Evolutionary conservation across 2,113 vertebrate genomes (phyloP), one percentile per base, ranked within the genome.

Genomic region (Orthonyx spaldingii): DNA sequence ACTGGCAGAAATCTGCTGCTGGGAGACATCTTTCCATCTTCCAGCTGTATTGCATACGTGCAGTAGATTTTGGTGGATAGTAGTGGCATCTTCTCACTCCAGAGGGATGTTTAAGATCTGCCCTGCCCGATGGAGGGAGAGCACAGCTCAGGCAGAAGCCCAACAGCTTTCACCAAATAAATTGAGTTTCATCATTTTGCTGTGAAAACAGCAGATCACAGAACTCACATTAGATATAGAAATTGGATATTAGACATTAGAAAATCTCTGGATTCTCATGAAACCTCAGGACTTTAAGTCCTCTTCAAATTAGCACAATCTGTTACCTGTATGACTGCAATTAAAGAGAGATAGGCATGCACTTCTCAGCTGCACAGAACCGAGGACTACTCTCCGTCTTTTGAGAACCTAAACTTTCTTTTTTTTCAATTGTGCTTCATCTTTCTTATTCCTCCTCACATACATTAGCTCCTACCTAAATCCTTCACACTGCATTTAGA

Each of bases 401-500:
- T 39, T 7, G 39, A 50, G 35, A 80, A 87, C 32, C 64, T 70
- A 52, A 77, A 90, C 27, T 87, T 95, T 75, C 52, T 85, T 84
- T 69, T 69, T 94, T 89, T 86, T 20, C 72, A 66, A 6, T 71
- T 87, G 16, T 92, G 86, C 79, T 97, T 96, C 84, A n/a, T 88
- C 68, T 82, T 90, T 71, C 60, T 83, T 94, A 59, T 82, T 57
- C 91, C 90, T 96, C 83, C 91, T 96, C 79, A 74, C 76, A 74
- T 90, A 76, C 50, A 95, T 94, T 89, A 90, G 55, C 83, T 96
- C 80, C 96, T 83, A 97, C 95, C 95, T 96, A 97, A 97, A 98
- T 95, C 97, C 96, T 98, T 98, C 97, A 98, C 96, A 98, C 94
- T 75, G 90, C 97, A 97, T 98, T 98, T 98, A 96, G 96, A 97